A percentile compares a stretch with the other conserved stretches of the same genome.
Evolutionary conservation across 2,888 invertebrate species (phyloP).

Genomic region (Scaeva pyrastri): DNA sequence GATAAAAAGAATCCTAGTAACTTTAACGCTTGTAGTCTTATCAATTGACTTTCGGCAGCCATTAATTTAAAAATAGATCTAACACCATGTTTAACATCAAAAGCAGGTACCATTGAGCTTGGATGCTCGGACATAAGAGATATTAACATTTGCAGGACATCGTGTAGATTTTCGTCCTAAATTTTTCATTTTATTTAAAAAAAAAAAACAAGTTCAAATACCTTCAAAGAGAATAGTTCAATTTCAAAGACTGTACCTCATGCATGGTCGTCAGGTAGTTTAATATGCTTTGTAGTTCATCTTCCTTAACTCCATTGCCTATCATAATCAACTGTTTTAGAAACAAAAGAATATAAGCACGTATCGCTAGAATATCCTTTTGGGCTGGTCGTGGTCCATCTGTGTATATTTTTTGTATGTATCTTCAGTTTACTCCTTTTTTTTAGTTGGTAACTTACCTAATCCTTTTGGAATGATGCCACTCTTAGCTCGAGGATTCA

Average conservation of each 20-base stretch:
- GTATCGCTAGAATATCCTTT: conserved; percentile 96
- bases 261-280: conserved; percentile 99
- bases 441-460: conserved; percentile 87
- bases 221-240: background rate
- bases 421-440: background rate
- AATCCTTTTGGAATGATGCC: conserved; percentile 97
- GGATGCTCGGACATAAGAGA: conserved; percentile 99
- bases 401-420: conserved; percentile 81
- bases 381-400: conserved; percentile 97
- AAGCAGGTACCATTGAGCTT: conserved; percentile 99
- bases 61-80: conserved; percentile 98
- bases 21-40: conserved; percentile 97
- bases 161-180: conserved; percentile 98
- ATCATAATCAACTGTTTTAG: conserved; percentile 98
- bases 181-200: conserved; percentile 1
- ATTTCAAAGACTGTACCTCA: conserved; percentile 88
- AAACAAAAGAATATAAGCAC: conserved; percentile 97
- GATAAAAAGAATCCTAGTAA: conserved; percentile 98
- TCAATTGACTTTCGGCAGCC: conserved; percentile 97
- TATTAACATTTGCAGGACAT: conserved; percentile 98
- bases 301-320: conserved; percentile 98
- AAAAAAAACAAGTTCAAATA: no score
- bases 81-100: conserved; percentile 98
- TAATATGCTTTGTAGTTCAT: conserved; percentile 98
- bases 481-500: conserved; percentile 97